These are phyloP conservation scores for Erebia palarica DNA, from an alignment of 2,888 invertebrate genomes.

Conservation along the genomic window DNA sequence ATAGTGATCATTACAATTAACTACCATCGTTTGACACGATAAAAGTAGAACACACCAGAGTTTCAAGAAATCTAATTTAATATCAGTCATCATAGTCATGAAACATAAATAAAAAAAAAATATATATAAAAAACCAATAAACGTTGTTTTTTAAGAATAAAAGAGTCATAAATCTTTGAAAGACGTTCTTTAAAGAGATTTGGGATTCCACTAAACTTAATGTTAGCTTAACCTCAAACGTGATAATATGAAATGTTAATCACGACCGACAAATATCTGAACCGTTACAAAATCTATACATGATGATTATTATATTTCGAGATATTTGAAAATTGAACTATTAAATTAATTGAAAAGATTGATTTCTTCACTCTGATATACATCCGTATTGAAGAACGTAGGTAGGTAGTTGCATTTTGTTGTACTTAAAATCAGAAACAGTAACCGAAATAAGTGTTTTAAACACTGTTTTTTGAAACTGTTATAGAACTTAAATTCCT, in stretches of 20 bases:
- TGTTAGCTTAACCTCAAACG: constrained; percentile 40
- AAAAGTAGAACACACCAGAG: neutral
- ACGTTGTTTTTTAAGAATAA: no score
- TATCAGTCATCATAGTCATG: neutral
- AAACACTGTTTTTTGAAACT: no score
- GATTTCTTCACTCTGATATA: no score
- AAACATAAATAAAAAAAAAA: neutral
- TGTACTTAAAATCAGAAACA: no score
- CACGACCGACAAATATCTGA: constrained; percentile 63
- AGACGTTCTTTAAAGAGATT: constrained; percentile 35
- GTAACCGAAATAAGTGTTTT: no score
- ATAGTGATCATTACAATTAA: constrained; percentile 23
- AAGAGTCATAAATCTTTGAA: neutral
- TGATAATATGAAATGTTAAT: constrained; percentile 47
- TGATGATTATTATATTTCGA: constrained; percentile 43
- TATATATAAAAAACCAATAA: neutral
- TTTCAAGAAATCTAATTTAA: neutral
- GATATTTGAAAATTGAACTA: neutral
- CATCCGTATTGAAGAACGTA: no score
- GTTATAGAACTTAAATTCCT: no score
- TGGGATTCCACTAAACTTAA: constrained; percentile 42
- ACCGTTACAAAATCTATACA: constrained; percentile 53
- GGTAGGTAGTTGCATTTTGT: no score
- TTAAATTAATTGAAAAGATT: no score
- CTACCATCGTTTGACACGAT: neutral